Evolutionary conservation across 2,113 vertebrate genomes (phyloP).

Genomic region (Phocoena sinus): DNA sequence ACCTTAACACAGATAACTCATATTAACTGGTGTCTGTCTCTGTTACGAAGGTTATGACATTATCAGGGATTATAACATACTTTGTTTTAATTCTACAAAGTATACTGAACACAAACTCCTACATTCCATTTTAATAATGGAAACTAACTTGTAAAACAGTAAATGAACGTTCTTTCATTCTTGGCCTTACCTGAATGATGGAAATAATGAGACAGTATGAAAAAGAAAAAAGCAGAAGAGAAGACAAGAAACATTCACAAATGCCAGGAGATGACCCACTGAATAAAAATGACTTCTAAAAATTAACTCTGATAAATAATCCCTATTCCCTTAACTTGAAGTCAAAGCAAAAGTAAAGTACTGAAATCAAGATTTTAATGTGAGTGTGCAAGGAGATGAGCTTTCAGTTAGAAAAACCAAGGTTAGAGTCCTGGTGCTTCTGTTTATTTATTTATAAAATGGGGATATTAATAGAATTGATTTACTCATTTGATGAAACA

Average conservation of each 20-base stretch:
- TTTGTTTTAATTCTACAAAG: slow-evolving; percentile 10
- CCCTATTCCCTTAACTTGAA: not conserved
- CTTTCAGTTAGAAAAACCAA: slow-evolving; percentile 10
- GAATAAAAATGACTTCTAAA: not conserved
- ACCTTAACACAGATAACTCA: not conserved
- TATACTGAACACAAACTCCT: not conserved
- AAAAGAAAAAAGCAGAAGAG: not conserved
- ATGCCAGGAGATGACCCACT: not conserved
- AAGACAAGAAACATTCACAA: not conserved
- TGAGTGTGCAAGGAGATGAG: not conserved
- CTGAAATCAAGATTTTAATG: not conserved
- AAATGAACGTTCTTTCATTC: not conserved
- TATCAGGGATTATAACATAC: not conserved
- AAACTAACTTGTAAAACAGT: not conserved
- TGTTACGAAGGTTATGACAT: not conserved
- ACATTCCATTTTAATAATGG: not conserved
- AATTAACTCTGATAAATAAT: not conserved
- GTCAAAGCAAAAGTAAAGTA: not conserved
- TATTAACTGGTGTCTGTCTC: not conserved
- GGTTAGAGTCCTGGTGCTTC: not conserved
- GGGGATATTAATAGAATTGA: not conserved
- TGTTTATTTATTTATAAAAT: slow-evolving; percentile 30
- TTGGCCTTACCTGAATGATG: slow-evolving; percentile 1
- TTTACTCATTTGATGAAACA: not conserved
- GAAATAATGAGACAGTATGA: not conserved